phyloP scores from a whole-genome alignment of 2,113 vertebrate genomes.

The Emberiza fucata region DNA sequence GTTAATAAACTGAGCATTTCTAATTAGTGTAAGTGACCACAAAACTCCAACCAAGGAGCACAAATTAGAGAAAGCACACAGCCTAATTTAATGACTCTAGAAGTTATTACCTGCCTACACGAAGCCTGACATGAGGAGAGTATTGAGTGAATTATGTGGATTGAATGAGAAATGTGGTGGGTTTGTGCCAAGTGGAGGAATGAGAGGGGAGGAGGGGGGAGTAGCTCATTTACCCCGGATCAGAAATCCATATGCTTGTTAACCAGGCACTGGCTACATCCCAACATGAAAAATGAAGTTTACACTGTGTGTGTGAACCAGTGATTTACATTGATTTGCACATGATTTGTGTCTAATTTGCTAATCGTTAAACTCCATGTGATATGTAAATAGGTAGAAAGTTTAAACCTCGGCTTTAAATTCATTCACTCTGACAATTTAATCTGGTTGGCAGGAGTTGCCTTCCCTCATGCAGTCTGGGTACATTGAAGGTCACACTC shows the following conservation, averaged over 20 bases:
- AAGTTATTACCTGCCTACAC: conserved; percentile 44
- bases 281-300: conserved; percentile 58
- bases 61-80: conserved; percentile 33
- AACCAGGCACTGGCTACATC: conserved; percentile 24
- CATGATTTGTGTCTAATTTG: conserved; percentile 65
- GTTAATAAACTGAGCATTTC: conserved; percentile 8
- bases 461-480: neutral
- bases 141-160: conserved; percentile 22
- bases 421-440: conserved; percentile 22
- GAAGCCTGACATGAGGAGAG: conserved; percentile 8
- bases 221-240: conserved; percentile 49
- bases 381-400: conserved; percentile 48
- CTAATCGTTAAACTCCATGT: conserved; percentile 31
- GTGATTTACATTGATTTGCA: conserved; percentile 67
- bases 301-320: conserved; percentile 38
- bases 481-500: neutral
- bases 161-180: neutral
- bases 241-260: conserved; percentile 64
- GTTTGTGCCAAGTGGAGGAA: neutral
- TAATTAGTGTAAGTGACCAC: conserved; percentile 39
- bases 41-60: conserved; percentile 27
- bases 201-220: neutral
- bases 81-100: conserved; percentile 50
- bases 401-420: neutral
- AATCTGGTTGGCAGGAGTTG: neutral